These are phyloP conservation scores for Pammene aurita DNA, from an alignment of 2,888 invertebrate genomes.

Conservation along the genomic window DNA sequence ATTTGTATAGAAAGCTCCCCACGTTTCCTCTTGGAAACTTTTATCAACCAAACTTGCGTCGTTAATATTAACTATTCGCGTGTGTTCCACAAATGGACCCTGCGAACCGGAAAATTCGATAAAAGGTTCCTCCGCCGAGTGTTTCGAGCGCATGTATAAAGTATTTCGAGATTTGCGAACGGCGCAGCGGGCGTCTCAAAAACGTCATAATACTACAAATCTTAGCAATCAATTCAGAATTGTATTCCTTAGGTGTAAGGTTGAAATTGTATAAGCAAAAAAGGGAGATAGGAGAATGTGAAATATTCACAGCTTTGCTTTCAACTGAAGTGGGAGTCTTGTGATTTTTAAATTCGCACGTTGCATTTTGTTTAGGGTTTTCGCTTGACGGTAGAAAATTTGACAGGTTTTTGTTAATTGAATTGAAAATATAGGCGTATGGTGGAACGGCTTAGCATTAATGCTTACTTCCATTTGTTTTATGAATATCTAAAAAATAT, in stretches of 20 bases:
- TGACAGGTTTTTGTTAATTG: conserved; percentile 1
- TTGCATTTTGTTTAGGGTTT: conserved; percentile 23
- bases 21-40: no score
- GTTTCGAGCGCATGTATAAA: conserved; percentile 22
- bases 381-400: background rate
- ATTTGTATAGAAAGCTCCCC: no score
- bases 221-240: background rate
- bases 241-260: background rate
- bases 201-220: background rate
- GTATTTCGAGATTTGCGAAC: conserved; percentile 27
- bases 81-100: conserved; percentile 33
- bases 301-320: conserved; percentile 18
- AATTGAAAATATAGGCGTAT: background rate
- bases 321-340: conserved; percentile 19
- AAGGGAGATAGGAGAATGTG: background rate
- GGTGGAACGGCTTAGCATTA: background rate
- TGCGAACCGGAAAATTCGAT: conserved; percentile 44
- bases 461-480: background rate
- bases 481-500: background rate
- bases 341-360: conserved; percentile 20
- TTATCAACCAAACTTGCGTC: background rate
- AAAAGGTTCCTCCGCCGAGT: conserved; percentile 39
- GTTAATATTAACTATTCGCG: conserved; percentile 24
- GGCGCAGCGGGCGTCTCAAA: background rate
- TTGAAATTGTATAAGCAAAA: background rate